phyloP scores from a whole-genome alignment of 1,140 invertebrate genomes.

The Hycleus phaleratus region DNA sequence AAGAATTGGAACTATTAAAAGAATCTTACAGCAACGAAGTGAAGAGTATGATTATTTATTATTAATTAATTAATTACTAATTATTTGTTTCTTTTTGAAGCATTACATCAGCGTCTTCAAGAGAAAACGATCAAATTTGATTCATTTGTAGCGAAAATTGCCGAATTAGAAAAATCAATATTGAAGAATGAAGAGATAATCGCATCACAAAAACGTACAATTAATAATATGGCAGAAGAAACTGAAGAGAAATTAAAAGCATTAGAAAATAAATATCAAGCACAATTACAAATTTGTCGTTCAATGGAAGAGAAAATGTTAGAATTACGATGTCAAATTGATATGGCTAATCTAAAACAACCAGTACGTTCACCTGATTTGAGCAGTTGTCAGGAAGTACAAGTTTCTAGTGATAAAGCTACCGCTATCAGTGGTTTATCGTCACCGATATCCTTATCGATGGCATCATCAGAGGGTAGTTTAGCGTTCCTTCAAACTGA shows the following conservation, averaged over 20 bases:
- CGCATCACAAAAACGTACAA: slow-evolving; percentile 44
- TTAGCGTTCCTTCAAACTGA: slow-evolving; percentile 42
- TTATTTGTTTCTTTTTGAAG: slow-evolving; percentile 20
- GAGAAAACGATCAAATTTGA: slow-evolving; percentile 41
- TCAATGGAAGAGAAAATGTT: slow-evolving; percentile 59
- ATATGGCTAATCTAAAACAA: slow-evolving; percentile 29
- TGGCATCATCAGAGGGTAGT: slow-evolving; percentile 49
- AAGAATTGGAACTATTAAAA: slow-evolving; percentile 40
- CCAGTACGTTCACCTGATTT: slow-evolving; percentile 32
- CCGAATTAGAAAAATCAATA: slow-evolving; percentile 45
- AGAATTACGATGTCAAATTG: slow-evolving; percentile 51
- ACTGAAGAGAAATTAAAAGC: slow-evolving; percentile 48
- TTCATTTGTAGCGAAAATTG: slow-evolving; percentile 42
- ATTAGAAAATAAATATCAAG: slow-evolving; percentile 63
- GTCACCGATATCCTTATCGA: slow-evolving; percentile 47
- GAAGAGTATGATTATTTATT: slow-evolving; percentile 16
- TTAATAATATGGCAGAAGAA: slow-evolving; percentile 47
- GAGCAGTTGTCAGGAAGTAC: slow-evolving; percentile 42
- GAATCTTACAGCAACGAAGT: slow-evolving; percentile 44
- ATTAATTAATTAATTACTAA: no score
- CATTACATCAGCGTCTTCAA: slow-evolving; percentile 29
- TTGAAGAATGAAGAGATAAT: slow-evolving; percentile 44
- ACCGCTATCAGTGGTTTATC: slow-evolving; percentile 38
- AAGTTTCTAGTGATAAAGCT: slow-evolving; percentile 41
- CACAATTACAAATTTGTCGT: slow-evolving; percentile 58